Base-by-base conservation (phyloP, 2,113 vertebrate genomes). In the Cathartes aura region DNA sequence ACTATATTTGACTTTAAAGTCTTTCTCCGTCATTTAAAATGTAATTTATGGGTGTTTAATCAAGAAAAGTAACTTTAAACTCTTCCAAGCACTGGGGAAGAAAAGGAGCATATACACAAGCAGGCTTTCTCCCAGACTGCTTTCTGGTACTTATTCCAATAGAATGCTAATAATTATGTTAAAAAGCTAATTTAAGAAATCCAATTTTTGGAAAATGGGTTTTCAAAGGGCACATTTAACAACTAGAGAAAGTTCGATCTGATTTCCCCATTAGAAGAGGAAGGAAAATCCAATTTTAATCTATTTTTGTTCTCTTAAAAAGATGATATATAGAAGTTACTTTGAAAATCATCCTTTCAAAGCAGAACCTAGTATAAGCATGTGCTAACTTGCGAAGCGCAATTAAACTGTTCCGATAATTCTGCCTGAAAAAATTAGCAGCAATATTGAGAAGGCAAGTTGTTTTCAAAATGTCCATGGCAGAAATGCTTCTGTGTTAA, bases 381-480 rank as follows among this genome's bases (percentile, higher is more conserved):
- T 67, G 78, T 86, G 42, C 82, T 79, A 96, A 98, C 98, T 98
- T 97, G 98, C 52, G 38, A 97, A 98, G 98, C 89, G 94, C 98
- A 98, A 99, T 99, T 99, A 99, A 99, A 99, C 98, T 97, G 97
- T 98, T 99, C 98, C 98, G 98, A 99, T 97, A 98, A 98, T 98
- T 98, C 98, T 98, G 98, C 98, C 99, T 98, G 98, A 96, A 99
- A 99, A 99, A 98, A 99, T 99, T 98, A 99, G 98, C 97, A 98
- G 98, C 96, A 96, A 98, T 98, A 97, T 96, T 95, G 88, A 98
- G 98, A 99, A 98, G 98, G 98, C 98, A 98, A 98, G 98, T 98
- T 98, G 98, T 99, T 98, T 98, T 98, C 92, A 79, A 95, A 97
- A 95, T 97, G 98, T 98, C 98, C 93, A 97, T 98, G 97, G 99